phyloP scores from a whole-genome alignment of 2,113 vertebrate genomes.

The Poecile atricapillus region DNA sequence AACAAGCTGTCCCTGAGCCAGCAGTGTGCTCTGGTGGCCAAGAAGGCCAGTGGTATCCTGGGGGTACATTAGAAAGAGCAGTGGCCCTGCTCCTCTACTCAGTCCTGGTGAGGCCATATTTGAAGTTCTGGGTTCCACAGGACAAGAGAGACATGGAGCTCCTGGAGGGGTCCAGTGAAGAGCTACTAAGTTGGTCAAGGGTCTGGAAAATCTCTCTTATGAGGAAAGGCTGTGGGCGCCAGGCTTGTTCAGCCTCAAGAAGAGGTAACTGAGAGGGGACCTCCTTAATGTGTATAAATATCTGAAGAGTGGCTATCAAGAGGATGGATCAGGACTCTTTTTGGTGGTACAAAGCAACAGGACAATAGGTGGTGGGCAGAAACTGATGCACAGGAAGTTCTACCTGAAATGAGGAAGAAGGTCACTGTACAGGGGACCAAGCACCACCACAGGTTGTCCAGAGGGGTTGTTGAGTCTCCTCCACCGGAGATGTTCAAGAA shows the following conservation, averaged over 20 bases:
- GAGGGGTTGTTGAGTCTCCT: neutral
- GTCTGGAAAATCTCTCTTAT: neutral
- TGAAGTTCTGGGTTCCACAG: too few relatives aligned
- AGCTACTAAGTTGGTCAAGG: neutral
- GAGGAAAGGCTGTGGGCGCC: neutral
- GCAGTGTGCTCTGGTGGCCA: too few relatives aligned
- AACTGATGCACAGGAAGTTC: too few relatives aligned
- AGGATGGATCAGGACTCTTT: neutral
- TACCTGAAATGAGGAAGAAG: too few relatives aligned
- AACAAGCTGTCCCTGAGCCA: neutral
- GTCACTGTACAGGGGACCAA: too few relatives aligned
- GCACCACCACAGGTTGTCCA: too few relatives aligned
- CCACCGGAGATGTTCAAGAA: neutral
- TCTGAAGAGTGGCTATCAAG: neutral
- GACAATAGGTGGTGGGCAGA: neutral
- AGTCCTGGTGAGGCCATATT: too few relatives aligned
- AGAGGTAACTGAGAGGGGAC: neutral
- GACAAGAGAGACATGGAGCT: too few relatives aligned
- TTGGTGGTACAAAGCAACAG: neutral
- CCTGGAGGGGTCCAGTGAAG: neutral
- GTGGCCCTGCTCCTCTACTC: too few relatives aligned
- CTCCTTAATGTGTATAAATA: neutral
- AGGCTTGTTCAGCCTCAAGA: neutral
- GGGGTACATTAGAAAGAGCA: too few relatives aligned
- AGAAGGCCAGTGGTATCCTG: too few relatives aligned